Conservation (phyloP, 2,888 invertebrate species). For the Dorcus parallelipipedus region DNA sequence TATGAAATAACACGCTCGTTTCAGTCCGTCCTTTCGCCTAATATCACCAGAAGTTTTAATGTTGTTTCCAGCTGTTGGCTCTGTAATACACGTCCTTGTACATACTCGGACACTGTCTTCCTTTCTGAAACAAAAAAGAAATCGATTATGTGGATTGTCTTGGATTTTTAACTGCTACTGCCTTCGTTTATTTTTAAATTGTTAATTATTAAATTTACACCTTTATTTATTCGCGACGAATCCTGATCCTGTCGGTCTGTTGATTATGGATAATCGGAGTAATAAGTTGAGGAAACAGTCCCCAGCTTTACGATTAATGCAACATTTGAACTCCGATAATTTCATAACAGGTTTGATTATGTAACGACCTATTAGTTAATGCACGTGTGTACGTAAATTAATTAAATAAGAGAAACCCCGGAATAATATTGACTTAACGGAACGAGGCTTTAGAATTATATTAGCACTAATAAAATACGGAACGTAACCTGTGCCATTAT, state of each 20-base stretch:
- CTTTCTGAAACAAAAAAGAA: slow-evolving; percentile 56
- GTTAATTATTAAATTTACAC: too few relatives aligned
- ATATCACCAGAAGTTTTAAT: slow-evolving; percentile 49
- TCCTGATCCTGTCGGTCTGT: background rate
- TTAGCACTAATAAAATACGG: too few relatives aligned
- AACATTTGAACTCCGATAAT: slow-evolving; percentile 27
- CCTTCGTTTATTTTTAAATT: too few relatives aligned
- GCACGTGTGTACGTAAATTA: slow-evolving; percentile 24
- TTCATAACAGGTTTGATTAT: slow-evolving; percentile 30
- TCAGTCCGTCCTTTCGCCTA: slow-evolving; percentile 1
- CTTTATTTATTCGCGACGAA: too few relatives aligned
- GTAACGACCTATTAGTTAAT: slow-evolving; percentile 20
- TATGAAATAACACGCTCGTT: slow-evolving; percentile 11
- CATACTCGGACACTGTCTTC: slow-evolving; percentile 88
- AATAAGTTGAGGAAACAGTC: slow-evolving; percentile 12
- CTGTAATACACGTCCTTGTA: slow-evolving; percentile 89
- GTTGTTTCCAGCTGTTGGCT: slow-evolving; percentile 88
- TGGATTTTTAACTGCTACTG: too few relatives aligned
- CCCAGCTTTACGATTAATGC: slow-evolving; percentile 4
- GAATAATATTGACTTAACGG: too few relatives aligned
- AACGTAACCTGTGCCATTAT: too few relatives aligned
- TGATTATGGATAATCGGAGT: slow-evolving; percentile 5
- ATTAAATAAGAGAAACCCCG: slow-evolving; percentile 20
- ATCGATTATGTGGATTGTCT: too few relatives aligned
- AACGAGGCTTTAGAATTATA: too few relatives aligned